Evolutionary conservation across 1,140 invertebrate species (phyloP), one percentile per base, ranked within the genome.

Genomic region (Drosophila kanapiae): DNA sequence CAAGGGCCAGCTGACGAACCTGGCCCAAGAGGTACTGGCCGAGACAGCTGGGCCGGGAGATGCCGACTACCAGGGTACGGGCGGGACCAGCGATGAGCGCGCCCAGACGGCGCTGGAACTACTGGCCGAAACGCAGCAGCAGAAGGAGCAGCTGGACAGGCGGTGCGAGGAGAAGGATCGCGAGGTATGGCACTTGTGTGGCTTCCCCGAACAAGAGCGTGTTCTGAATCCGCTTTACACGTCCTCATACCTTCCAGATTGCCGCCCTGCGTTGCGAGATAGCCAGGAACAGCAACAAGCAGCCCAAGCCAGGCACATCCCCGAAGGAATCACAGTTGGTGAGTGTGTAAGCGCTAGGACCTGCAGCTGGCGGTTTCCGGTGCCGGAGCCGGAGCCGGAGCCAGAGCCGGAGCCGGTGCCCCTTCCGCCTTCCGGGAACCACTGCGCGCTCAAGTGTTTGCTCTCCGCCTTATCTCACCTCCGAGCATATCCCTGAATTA

Each of bases 1-100:
- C 76, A 96, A 96, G 92, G 96, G 96, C 81, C 96, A 96, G 93
- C 95, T 97, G 71, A 95, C 95, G 11, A 96, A 94, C 93, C 95
- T 96, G 82, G 96, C 96, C 67, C 96, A 95, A 81, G 96, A 96
- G 92, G 96, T 94, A 71, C 93, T 94, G 40, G 93, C 95, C 23
- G 94, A 95, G 87, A 93, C 92, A 77, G 95, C 93, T 93, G 94
- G 92, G 68, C 92, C 92, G 75, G 79, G 87, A 31, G 91, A 92
- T 58, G 72, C 75, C n/a, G 91, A 92, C 13, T 92, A 86, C 45
- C 78, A 82, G 51, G 78, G 80, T 42, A 5, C 27, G 7, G 7
- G 18, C 18, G 18, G 38, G 13, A 59, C 61, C 81, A 37, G 53
- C 72, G 67, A 78, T 86, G 38, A 70, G 2, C 75, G 76, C 27